These are phyloP conservation scores for Napeogenes sylphis DNA, from an alignment of 2,888 invertebrate species.

Conservation along the genomic window DNA sequence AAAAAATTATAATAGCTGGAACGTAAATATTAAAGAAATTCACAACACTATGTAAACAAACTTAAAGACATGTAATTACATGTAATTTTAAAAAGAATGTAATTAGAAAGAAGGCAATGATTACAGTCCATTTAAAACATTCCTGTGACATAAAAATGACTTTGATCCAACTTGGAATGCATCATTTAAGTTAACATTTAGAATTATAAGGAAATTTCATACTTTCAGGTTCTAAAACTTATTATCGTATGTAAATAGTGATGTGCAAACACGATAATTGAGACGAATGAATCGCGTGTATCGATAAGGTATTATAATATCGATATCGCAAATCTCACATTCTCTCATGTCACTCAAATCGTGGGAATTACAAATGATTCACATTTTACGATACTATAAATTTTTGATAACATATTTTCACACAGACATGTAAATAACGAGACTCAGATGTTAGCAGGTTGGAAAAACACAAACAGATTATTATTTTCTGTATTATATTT, in stretches of 20 bases:
- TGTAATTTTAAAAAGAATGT: constrained; percentile 42
- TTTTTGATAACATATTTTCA: constrained; percentile 40
- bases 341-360: constrained; percentile 56
- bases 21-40: no score
- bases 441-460: neutral
- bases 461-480: no score
- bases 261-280: constrained; percentile 45
- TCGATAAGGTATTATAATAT: constrained; percentile 43
- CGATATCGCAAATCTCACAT: constrained; percentile 47
- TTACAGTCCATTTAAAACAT: constrained; percentile 33
- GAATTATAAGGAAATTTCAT: no score
- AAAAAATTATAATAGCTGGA: no score
- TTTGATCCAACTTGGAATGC: no score
- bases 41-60: no score
- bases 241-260: constrained; percentile 34
- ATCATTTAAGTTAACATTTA: no score
- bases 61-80: constrained; percentile 16
- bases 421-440: constrained; percentile 20
- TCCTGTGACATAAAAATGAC: constrained; percentile 14
- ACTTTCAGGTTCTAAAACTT: no score
- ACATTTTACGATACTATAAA: constrained; percentile 43
- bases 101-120: constrained; percentile 51
- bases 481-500: no score
- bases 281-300: constrained; percentile 45
- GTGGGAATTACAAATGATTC: constrained; percentile 61